Conservation (phyloP, 2,888 invertebrate genomes). For the Pristionchus fissidentatus region DNA sequence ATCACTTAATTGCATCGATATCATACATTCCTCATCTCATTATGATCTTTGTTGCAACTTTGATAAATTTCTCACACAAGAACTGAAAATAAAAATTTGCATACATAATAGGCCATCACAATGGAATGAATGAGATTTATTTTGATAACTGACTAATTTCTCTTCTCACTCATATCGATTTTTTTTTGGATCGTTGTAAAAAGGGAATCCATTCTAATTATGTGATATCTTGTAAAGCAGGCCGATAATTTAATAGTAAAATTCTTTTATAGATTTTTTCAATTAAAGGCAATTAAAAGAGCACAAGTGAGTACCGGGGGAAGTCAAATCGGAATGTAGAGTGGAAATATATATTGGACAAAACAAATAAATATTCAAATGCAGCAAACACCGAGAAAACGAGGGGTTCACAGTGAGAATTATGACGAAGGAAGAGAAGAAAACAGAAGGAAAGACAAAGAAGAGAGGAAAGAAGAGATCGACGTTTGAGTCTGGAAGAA, state of each 20-base stretch:
- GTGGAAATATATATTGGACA: constrained; percentile 48
- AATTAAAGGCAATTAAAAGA: not conserved
- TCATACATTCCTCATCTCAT: too few species aligned
- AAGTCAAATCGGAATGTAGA: constrained; percentile 48
- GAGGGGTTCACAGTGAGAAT: constrained; percentile 44
- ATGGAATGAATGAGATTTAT: too few species aligned
- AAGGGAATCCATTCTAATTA: not conserved
- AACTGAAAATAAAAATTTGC: too few species aligned
- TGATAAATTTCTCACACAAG: too few species aligned
- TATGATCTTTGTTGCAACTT: too few species aligned
- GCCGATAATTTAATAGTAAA: too few species aligned
- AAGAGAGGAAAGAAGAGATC: not conserved
- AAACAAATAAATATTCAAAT: constrained; percentile 45
- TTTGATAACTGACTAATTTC: not conserved
- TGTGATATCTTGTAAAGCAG: too few species aligned
- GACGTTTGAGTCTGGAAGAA: constrained; percentile 45
- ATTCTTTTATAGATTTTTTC: not conserved
- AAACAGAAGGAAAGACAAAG: constrained; percentile 27
- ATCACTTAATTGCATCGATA: too few species aligned
- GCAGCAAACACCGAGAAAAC: constrained; percentile 47
- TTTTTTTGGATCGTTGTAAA: not conserved
- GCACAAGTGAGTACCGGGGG: constrained; percentile 10
- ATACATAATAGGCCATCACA: too few species aligned
- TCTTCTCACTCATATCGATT: too few species aligned
- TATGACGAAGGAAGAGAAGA: constrained; percentile 42